Evolutionary conservation across 2,113 vertebrate species (phyloP), one percentile per base, ranked within the genome.

Genomic region (Myrmecobius fasciatus): DNA sequence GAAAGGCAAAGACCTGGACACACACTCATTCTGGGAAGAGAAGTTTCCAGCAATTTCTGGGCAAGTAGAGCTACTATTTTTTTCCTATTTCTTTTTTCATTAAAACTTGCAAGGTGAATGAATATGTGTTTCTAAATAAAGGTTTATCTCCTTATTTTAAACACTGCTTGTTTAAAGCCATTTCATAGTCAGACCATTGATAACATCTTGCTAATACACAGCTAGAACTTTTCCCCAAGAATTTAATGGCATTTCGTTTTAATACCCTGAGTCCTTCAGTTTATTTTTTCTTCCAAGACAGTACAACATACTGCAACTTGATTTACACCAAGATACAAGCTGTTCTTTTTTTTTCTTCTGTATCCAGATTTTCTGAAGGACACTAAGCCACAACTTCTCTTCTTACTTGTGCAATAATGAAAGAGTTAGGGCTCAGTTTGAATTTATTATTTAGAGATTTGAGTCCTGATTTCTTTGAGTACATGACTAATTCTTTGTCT

Each of bases 31-130:
- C 94, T 8, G 24, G 51, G 7, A 88, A 97, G 97, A 98, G 97
- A 98, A 96, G 52, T 60, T 96, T 96, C 96, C 97, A 97, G 95
- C 96, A 98, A 97, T 97, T 91, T 43, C 25, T 94, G 92, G 93
- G 91, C 94, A 95, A 92, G 60, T 52, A 83, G 89, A 96, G 46
- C 60, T 89, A 95, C 75, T 97, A 56, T 54, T 97, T 95, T 97
- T 91, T 94, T 94, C 24, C 43, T 97, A 95, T 97, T 95, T 88
- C 46, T 98, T 98, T 97, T 96, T 96, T 93, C 94, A 95, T 95
- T 95, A 97, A 96, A 92, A 92, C 53, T 96, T 98, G 97, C 92
- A 98, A 98, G 96, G 97, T 97, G 94, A 98, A 43, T 97, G 94
- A 98, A 60, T 54, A 43, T 96, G 94, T 92, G 93, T 92, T 98